phyloP scores from a whole-genome alignment of 2,888 invertebrate species.

The Mimachlamys varia region DNA sequence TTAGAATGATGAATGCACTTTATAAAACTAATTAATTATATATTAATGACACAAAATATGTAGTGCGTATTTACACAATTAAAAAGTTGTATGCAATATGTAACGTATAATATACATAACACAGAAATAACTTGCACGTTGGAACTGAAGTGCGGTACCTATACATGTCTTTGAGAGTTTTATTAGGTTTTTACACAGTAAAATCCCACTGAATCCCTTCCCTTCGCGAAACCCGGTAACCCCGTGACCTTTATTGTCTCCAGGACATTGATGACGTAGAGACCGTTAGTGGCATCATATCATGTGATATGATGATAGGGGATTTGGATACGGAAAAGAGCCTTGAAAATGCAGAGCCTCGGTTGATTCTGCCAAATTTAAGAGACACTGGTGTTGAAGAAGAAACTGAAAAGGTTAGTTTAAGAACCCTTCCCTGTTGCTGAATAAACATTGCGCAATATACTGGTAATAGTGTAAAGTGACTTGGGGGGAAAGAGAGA shows the following conservation, averaged over 20 bases:
- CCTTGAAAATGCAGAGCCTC: constrained; percentile 48
- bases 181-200: constrained; percentile 19
- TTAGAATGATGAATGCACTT: neutral
- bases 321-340: constrained; percentile 56
- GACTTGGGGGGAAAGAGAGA: no score
- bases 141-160: neutral
- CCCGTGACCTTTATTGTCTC: constrained; percentile 46
- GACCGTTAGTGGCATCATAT: constrained; percentile 60
- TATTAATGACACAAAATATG: neutral
- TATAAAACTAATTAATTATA: neutral
- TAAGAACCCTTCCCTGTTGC: neutral
- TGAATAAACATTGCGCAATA: neutral
- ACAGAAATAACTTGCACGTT: neutral
- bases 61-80: neutral
- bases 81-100: neutral
- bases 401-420: constrained; percentile 58
- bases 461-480: neutral
- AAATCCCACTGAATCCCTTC: constrained; percentile 17
- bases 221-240: constrained; percentile 37
- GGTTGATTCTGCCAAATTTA: constrained; percentile 59
- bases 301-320: constrained; percentile 58
- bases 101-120: neutral
- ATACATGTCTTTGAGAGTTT: constrained; percentile 19
- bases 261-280: constrained; percentile 60
- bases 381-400: constrained; percentile 52